Evolutionary conservation across 2,113 vertebrate genomes (phyloP).

Genomic region (Gasterosteus nipponicus): DNA sequence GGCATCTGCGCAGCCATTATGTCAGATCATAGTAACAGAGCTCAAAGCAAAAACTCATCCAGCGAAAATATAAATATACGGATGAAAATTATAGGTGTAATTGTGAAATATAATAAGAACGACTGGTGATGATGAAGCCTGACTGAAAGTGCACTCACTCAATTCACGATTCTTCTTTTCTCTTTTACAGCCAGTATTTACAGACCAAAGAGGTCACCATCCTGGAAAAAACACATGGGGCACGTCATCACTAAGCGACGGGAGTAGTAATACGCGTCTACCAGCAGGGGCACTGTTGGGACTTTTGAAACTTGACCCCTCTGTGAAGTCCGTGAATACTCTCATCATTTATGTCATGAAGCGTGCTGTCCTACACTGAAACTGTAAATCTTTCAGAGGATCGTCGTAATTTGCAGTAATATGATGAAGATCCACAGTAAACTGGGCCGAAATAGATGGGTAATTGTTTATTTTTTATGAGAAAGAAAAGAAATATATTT

Average conservation of each 20-base stretch:
- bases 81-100: not conserved
- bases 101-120: not conserved
- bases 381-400: not conserved
- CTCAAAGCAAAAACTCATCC: not conserved
- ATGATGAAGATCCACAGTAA: not conserved
- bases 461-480: not conserved
- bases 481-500: not conserved
- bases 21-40: not conserved
- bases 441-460: too few species aligned
- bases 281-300: conserved; percentile 42
- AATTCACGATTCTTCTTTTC: not conserved
- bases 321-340: not conserved
- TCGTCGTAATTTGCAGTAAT: not conserved
- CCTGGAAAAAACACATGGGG: conserved; percentile 17
- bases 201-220: conserved; percentile 30
- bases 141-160: not conserved
- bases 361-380: not conserved
- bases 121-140: not conserved
- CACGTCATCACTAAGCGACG: conserved; percentile 73
- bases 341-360: not conserved
- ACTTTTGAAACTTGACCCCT: not conserved
- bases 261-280: not conserved
- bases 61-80: not conserved
- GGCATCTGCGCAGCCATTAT: conserved; percentile 44
- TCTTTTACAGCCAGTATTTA: not conserved